Evolutionary conservation across 37 sponge, comb jelly and placozoan genomes (phyloP), one percentile per base, ranked within the genome.

Genomic region (Agelas oroides): DNA sequence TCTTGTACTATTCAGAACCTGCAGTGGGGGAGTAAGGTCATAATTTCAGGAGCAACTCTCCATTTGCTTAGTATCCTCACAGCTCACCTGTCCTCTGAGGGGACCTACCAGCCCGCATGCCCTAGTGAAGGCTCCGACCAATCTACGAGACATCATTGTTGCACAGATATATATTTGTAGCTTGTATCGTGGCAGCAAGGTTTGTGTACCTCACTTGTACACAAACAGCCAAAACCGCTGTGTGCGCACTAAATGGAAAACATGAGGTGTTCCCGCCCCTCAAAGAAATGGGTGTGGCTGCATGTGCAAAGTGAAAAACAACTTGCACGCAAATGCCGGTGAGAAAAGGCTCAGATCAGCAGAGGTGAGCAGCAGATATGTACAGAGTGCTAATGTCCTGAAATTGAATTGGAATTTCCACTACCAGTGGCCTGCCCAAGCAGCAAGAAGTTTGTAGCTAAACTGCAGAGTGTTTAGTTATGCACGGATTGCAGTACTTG

Each of bases 261-360:
- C 21, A 68, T 34, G 72, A 53, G 72, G 17, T 46, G 52, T 23
- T 24, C 40, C 72, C 52, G 31, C 24, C 1, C 15, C 38, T 25
- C 52, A 31, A 31, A 17, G 33, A 16, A 38, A 59, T 59, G 39
- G 78, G 78, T 35, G 78, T 77, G 78, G 78, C 78, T 77, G 34
- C 16, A 1, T 31, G 28, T 39, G 46, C 46, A 46, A 46, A 46
- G 46, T 46, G 46, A 46, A 46, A 46, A 46, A n/a, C n/a, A n/a
- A n/a, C n/a, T n/a, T n/a, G 15, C 17, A 19, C 58, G 25, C 12
- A 23, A 5, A 61, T 61, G 62, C 62, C 62, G 25, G 62, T 61
- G 27, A 23, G 62, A 61, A 61, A 61, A 25, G 62, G 5, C 11
- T 61, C 62, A 23, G 62, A 61, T 27, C 25, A 61, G 27, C n/a